Evolutionary conservation across 2,797 vertebrate species (phyloP), one percentile per base, ranked within the genome.

Genomic region (Echeneis naucrates): DNA sequence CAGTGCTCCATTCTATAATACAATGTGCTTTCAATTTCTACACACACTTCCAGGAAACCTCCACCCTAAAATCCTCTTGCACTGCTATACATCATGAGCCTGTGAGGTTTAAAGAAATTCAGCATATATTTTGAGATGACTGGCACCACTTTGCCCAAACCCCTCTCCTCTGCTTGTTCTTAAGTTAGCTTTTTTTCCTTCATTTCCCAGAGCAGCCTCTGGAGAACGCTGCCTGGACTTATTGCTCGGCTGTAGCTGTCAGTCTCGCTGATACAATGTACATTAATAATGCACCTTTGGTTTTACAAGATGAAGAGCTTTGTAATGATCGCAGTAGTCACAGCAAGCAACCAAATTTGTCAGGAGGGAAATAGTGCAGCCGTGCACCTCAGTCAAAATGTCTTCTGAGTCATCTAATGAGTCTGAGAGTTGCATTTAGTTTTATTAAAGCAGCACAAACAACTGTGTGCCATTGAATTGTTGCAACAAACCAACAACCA

Each of bases 141-240:
- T 45, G 26, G 37, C 12, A n/a, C 51, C 55, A 52, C 67, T 80
- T 63, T 56, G 44, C 23, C 59, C 63, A 66, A 77, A 77, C 37
- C 63, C 55, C 48, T 42, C 23, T 47, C 5, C 42, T 67, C 37
- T 50, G 33, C 21, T 32, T 45, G 24, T 16, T 5, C 47, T 59
- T 32, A 24, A 75, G 51, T n/a, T n/a, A 38, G 42, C 14, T 37
- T 47, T 68, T 48, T 68, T 68, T 67, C 40, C 65, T 67, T 65
- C 38, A 72, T 64, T 74, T 78, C 42, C 40, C 50, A 13, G 0
- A 14, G 19, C 10, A 10, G 24, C 53, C 61, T 67, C 52, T 48
- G 35, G 66, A 77, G 55, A 64, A 17, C 42, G 50, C 30, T 9
- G 33, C 32, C 51, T 52, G 63, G 45, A 68, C 48, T 53, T 62